Evolutionary conservation across 2,888 invertebrate genomes (phyloP), one percentile per base, ranked within the genome.

Genomic region (Notodonta ziczac): DNA sequence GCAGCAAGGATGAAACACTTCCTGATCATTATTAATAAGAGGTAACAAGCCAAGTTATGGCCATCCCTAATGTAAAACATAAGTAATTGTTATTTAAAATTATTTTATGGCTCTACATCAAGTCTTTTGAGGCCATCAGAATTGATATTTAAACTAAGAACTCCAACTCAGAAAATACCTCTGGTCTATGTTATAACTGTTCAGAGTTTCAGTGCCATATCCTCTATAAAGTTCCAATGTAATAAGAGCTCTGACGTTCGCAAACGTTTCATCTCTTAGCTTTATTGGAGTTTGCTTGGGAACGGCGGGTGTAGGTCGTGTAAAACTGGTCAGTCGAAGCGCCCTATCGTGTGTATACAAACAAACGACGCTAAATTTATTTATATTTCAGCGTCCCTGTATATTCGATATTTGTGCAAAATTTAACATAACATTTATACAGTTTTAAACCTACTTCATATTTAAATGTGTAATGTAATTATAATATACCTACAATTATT

Each of bases 161-260:
- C 16, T 50, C 14, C 50, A 16, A 2, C 50, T 16, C 16, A 50
- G 16, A 50, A 50, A 53, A 52, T 53, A 35, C 14, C 10, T 32
- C 52, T n/a, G n/a, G 13, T 54, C 54, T 39, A 59, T 39, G 16
- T 40, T 13, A 16, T 40, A 48, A 50, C 46, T 42, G 12, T 16
- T 56, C 56, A 24, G 7, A 12, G 52, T 52, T 46, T 53, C 57
- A 53, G 60, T 61, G 60, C 57, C 60, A 61, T 48, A 57, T 53
- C 8, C 13, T 16, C 42, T 52, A 10, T 12, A 8, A 39, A 13
- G 16, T 60, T 55, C 65, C 61, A 64, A 12, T 54, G 5, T 53
- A 57, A 61, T 40, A 51, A 65, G 63, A 67, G 40, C 55, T 61
- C 35, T 58, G 35, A 51, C 51, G 56, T 62, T 60, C 16, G 46